These are phyloP conservation scores for Melieria picta DNA, from an alignment of 2,888 invertebrate genomes.

Conservation along the genomic window DNA sequence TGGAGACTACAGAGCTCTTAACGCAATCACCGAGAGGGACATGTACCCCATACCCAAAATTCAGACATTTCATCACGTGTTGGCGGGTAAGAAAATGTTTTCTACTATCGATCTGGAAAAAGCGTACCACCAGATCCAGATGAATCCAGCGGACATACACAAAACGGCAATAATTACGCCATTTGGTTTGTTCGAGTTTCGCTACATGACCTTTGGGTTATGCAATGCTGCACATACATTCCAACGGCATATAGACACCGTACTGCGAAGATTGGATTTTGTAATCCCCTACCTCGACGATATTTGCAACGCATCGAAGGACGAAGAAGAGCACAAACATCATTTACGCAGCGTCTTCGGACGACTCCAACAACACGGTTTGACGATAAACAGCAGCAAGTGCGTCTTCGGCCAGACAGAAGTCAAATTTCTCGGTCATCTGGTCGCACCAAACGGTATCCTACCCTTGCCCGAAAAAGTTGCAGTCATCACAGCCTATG, in stretches of 20 bases:
- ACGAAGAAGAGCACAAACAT: constrained; percentile 41
- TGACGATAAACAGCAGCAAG: constrained; percentile 32
- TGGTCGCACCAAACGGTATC: constrained; percentile 27
- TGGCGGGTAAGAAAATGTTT: constrained; percentile 43
- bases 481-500: constrained; percentile 28
- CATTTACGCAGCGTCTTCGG: constrained; percentile 44
- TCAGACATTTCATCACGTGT: constrained; percentile 39
- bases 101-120: too few relatives aligned
- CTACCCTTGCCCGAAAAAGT: constrained; percentile 32
- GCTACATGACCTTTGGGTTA: too few relatives aligned
- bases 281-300: constrained; percentile 50
- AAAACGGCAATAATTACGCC: not conserved
- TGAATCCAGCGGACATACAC: not conserved
- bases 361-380: constrained; percentile 31
- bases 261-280: constrained; percentile 46
- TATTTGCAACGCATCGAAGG: constrained; percentile 46
- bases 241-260: constrained; percentile 54
- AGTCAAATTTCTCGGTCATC: too few relatives aligned
- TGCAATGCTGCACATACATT: too few relatives aligned
- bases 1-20: constrained; percentile 34
- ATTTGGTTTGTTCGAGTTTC: too few relatives aligned
- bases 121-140: not conserved
- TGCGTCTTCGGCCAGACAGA: constrained; percentile 32
- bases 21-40: constrained; percentile 52
- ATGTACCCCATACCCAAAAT: constrained; percentile 52